These are phyloP conservation scores for Lepilemur ruficaudatus DNA, from an alignment of 2,797 vertebrate genomes.

Conservation along the genomic window DNA sequence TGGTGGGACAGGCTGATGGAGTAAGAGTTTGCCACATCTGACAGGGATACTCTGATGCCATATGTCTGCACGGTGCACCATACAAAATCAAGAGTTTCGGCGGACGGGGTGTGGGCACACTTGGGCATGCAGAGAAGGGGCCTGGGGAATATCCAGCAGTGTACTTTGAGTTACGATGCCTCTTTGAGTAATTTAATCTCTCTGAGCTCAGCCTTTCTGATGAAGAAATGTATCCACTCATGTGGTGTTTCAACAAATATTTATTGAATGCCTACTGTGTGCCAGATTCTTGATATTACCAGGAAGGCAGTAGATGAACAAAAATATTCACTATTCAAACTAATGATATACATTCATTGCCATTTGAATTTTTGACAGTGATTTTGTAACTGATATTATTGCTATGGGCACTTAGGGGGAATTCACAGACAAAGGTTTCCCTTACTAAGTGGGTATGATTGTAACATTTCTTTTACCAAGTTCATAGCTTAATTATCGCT, in stretches of 20 bases:
- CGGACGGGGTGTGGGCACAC: background rate
- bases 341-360: background rate
- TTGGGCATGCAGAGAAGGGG: background rate
- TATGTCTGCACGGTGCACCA: background rate
- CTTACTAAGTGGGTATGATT: background rate
- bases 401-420: background rate
- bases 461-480: background rate
- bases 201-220: background rate
- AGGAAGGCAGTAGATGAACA: background rate
- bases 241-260: background rate
- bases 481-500: background rate
- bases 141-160: no score
- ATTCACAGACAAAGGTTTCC: background rate
- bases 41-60: background rate
- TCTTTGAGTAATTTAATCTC: background rate
- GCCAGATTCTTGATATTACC: background rate
- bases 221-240: background rate
- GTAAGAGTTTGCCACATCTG: background rate
- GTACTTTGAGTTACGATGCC: background rate
- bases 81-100: background rate
- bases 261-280: background rate
- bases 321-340: background rate
- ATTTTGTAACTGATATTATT: background rate
- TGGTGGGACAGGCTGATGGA: background rate
- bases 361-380: background rate